These are phyloP conservation scores for Chaunax sp. DNA, from an alignment of 2,797 vertebrate genomes.

Conservation along the genomic window DNA sequence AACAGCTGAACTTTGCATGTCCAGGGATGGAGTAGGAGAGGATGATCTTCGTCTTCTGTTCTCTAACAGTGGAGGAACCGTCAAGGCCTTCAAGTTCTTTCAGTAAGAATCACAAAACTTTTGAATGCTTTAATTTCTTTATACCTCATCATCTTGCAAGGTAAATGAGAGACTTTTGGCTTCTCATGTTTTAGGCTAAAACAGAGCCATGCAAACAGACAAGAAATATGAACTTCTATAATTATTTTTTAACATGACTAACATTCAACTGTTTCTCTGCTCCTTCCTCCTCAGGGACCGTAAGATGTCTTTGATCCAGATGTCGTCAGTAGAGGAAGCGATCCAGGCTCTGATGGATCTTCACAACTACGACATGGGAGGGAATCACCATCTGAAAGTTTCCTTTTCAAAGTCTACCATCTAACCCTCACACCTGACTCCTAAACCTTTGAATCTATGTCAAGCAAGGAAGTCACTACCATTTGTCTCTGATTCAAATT, in stretches of 20 bases:
- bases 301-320: constrained; percentile 99
- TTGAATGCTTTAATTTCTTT: no score
- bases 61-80: constrained; percentile 94
- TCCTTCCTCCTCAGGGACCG: constrained; percentile 87
- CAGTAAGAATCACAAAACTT: constrained; percentile 87
- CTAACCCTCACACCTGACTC: constrained; percentile 63
- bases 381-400: constrained; percentile 97
- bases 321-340: constrained; percentile 97
- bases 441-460: constrained; percentile 7
- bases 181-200: no score
- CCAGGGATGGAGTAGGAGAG: constrained; percentile 92
- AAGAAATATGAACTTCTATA: no score
- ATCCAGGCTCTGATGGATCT: constrained; percentile 97
- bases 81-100: constrained; percentile 99
- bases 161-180: no score
- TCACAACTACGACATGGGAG: constrained; percentile 98
- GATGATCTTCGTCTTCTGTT: constrained; percentile 95
- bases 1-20: constrained; percentile 34
- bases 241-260: no score
- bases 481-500: no score
- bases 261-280: no score
- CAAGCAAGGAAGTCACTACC: constrained; percentile 21
- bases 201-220: no score
- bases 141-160: neutral
- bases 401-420: constrained; percentile 99